Base-by-base conservation (phyloP, 2,888 invertebrate species). In the Nineta flava region DNA sequence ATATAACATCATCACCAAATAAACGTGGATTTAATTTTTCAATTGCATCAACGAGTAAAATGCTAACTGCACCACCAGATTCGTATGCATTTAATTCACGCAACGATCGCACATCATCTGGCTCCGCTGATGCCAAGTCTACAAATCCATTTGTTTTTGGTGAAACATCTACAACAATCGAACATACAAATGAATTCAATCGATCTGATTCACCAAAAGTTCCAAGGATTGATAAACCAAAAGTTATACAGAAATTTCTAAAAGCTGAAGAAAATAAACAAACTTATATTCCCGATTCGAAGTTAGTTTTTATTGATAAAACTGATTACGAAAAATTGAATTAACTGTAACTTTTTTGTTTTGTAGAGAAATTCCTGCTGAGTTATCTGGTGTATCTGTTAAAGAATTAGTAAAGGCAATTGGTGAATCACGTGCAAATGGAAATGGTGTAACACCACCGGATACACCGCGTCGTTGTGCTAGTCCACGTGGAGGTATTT, bases 341-440 rank as follows among this genome's bases (percentile, higher is more conserved):
- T 47, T 47, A 3, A 32, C 44, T 7, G 12, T 9, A 9, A 2
- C 17, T 3, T 45, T 49, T 42, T 46, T 49, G n/a, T 45, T 50
- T 51, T 53, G 45, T 54, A 70, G 68, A 50, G 73, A 72, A 55
- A 65, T 69, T 60, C 62, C 74, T 2, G 66, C 70, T 1, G 79
- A 79, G 59, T 67, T 77, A 50, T 72, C 73, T 15, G 78, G 78
- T 1, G 76, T 79, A 2, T 81, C 82, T 0, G 83, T 84, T 12
- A 78, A 82, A 54, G 84, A 84, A 55, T 65, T 84, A 48, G 83
- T 84, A 3, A 79, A 82, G 58, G 81, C 77, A 1, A 77, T 85
- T 61, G 82, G 82, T 1, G 84, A 84, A 62, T 77, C 79, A 51
- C 71, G 81, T 46, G 79, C 80, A n/a, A 87, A 87, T 67, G 87